A percentile compares a stretch with the other conserved stretches of the same genome.
Conservation (phyloP, 2,888 invertebrate species). For the Germaria angustata region DNA sequence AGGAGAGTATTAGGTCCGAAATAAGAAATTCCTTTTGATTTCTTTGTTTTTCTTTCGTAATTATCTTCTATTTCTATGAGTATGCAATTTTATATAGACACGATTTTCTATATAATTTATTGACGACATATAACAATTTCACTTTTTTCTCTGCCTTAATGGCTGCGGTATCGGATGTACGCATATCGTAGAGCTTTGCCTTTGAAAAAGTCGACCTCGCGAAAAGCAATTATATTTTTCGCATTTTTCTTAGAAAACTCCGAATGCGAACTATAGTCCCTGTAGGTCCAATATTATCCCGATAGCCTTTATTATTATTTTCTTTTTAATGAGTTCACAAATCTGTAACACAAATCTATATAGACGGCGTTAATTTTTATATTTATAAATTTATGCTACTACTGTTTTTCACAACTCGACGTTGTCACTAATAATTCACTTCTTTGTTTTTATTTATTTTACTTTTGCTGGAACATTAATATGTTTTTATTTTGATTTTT, state of each 20-base stretch:
- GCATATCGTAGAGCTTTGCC: constrained; percentile 55
- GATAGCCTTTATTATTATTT: neutral
- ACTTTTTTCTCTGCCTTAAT: constrained; percentile 58
- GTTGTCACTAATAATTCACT: constrained; percentile 30
- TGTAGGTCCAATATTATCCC: neutral
- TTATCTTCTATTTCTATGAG: neutral
- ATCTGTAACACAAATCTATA: constrained; percentile 13
- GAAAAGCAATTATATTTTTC: neutral
- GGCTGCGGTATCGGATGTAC: constrained; percentile 51
- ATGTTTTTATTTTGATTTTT: constrained; percentile 33
- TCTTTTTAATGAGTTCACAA: constrained; percentile 5
- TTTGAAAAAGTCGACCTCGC: constrained; percentile 35
- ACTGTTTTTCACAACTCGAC: constrained; percentile 27
- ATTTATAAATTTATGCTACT: constrained; percentile 26
- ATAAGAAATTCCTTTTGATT: neutral
- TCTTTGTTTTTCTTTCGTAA: constrained; percentile 10
- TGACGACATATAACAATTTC: constrained; percentile 47
- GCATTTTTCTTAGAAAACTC: neutral
- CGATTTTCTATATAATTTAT: constrained; percentile 38
- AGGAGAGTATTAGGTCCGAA: constrained; percentile 10
- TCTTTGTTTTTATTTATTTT: neutral
- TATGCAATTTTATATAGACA: constrained; percentile 19
- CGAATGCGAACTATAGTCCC: neutral
- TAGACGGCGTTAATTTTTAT: constrained; percentile 45
- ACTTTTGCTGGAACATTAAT: neutral